A percentile compares a stretch with the other conserved stretches of the same genome.
Evolutionary conservation across 2,113 vertebrate species (phyloP).

Genomic region (Istiophorus platypterus): DNA sequence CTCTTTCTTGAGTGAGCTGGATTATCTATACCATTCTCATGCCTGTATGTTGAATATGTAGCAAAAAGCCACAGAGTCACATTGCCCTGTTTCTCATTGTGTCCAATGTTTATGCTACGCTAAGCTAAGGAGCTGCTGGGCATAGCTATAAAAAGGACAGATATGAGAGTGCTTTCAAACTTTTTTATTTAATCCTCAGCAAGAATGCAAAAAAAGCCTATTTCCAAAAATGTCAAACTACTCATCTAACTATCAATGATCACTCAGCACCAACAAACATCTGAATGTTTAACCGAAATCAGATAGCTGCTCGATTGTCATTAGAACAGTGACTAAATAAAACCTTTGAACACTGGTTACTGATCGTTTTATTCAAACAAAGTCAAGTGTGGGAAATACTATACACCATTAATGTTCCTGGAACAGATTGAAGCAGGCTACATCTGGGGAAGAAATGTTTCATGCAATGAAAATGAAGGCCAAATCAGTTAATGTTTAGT

Average conservation of each 20-base stretch:
- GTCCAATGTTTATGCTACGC: not conserved
- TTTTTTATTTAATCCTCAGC: not conserved
- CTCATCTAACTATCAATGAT: not conserved
- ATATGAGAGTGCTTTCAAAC: not conserved
- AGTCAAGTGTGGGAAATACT: not conserved
- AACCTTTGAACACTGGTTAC: not conserved
- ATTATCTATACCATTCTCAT: not conserved
- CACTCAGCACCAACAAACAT: not conserved
- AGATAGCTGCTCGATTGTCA: not conserved
- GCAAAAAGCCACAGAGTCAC: not conserved
- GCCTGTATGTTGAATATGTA: not conserved
- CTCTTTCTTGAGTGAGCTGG: not conserved
- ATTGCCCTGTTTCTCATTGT: not conserved
- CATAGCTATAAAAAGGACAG: not conserved
- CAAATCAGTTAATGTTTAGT: conserved; percentile 24
- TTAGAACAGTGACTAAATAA: not conserved
- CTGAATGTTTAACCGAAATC: not conserved
- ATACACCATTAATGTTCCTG: not conserved
- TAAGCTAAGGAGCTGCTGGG: not conserved
- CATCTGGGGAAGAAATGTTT: not conserved
- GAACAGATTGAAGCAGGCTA: not conserved
- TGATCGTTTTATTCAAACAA: conserved; percentile 3
- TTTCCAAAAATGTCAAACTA: not conserved
- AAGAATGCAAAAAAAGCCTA: not conserved
- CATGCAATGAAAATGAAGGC: not conserved